Conservation (phyloP, 2,797 vertebrate genomes). For the Thripadectes ignobilis region DNA sequence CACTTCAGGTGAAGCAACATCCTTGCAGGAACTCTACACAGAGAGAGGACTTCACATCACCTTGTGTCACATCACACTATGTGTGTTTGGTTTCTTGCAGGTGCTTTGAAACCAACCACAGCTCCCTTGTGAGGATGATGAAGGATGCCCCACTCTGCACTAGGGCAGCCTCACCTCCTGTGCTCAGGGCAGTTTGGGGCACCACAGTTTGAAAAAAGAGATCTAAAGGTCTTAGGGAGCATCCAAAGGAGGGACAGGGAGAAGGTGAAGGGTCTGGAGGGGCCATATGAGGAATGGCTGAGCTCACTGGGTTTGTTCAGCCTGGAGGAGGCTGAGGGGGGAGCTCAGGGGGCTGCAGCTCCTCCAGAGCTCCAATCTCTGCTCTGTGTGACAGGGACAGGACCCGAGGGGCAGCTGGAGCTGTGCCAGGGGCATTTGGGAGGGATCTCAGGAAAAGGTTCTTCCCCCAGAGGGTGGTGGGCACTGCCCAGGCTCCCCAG, state of each 20-base stretch:
- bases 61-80: neutral
- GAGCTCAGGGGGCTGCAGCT: neutral
- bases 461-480: neutral
- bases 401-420: neutral
- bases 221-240: neutral
- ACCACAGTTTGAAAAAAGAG: neutral
- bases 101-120: neutral
- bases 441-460: neutral
- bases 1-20: neutral
- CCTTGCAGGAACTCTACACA: neutral
- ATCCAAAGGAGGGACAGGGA: neutral
- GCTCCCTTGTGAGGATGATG: neutral
- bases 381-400: neutral
- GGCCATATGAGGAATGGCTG: neutral
- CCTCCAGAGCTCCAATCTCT: neutral
- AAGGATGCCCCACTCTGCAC: neutral
- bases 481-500: neutral
- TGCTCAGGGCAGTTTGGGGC: neutral
- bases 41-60: neutral
- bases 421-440: fast-evolving
- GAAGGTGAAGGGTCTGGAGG: neutral
- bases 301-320: neutral
- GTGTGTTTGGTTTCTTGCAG: neutral
- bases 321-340: neutral
- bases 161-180: neutral